phyloP scores from a whole-genome alignment of 2,113 vertebrate species.

The Elephantulus edwardii region DNA sequence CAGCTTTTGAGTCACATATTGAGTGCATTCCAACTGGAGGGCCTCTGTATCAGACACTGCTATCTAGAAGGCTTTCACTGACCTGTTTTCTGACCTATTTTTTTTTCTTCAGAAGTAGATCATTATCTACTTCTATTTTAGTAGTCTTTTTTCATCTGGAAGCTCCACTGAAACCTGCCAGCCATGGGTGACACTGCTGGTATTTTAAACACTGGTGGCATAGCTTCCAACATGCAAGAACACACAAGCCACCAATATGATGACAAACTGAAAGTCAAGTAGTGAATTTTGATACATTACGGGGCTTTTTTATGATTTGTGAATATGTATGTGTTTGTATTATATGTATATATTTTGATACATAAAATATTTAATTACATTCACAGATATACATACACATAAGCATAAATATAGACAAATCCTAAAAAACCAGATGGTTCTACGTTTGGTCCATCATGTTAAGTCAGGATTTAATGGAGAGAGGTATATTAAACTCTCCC shows the following conservation, averaged over 20 bases:
- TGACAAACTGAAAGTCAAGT: too few relatives aligned
- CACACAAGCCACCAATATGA: too few relatives aligned
- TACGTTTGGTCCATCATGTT: background rate
- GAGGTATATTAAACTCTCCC: background rate
- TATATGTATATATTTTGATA: too few relatives aligned
- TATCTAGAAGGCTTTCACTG: background rate
- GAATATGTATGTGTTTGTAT: too few relatives aligned
- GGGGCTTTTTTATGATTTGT: too few relatives aligned
- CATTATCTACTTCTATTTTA: background rate
- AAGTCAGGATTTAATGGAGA: background rate
- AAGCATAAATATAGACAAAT: background rate
- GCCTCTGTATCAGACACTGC: background rate
- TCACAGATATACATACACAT: background rate
- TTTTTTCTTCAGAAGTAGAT: background rate
- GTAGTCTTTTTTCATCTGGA: background rate
- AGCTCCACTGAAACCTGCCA: background rate
- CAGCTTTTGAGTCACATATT: background rate
- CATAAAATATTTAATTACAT: too few relatives aligned
- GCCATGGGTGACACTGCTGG: background rate
- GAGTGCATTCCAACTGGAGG: background rate
- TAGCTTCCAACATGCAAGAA: too few relatives aligned
- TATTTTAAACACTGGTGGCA: background rate
- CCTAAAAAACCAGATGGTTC: background rate
- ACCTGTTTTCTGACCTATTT: too few relatives aligned
- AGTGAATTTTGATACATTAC: too few relatives aligned